phyloP scores from a whole-genome alignment of 2,888 invertebrate species.

The Ochropleura plecta region DNA sequence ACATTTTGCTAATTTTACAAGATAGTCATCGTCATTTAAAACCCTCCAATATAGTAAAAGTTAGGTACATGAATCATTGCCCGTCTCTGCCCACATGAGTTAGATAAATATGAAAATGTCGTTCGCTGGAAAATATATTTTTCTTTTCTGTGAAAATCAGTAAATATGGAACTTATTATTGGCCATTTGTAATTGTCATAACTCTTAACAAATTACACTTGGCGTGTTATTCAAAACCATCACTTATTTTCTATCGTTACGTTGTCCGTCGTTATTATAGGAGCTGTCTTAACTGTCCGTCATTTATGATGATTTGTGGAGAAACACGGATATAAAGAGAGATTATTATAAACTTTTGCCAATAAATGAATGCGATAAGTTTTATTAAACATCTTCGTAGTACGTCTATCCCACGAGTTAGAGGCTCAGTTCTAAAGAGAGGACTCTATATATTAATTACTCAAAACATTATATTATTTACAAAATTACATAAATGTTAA shows the following conservation, averaged over 20 bases:
- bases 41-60: constrained; percentile 69
- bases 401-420: constrained; percentile 9
- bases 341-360: constrained; percentile 21
- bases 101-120: constrained; percentile 65
- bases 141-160: constrained; percentile 54
- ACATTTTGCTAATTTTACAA: constrained; percentile 68
- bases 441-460: constrained; percentile 5
- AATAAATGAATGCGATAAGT: constrained; percentile 22
- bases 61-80: constrained; percentile 70
- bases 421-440: not conserved
- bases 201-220: constrained; percentile 45
- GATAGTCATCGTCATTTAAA: constrained; percentile 65
- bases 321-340: constrained; percentile 41
- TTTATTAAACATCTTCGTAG: constrained; percentile 24
- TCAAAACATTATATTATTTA: constrained; percentile 16
- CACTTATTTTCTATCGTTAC: constrained; percentile 38
- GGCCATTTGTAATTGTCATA: constrained; percentile 47
- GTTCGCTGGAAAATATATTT: constrained; percentile 65
- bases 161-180: constrained; percentile 52
- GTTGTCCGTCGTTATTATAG: constrained; percentile 25
- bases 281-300: constrained; percentile 37
- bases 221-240: constrained; percentile 33
- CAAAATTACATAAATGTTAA: constrained; percentile 23
- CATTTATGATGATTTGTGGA: constrained; percentile 46
- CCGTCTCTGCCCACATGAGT: constrained; percentile 68